A percentile compares a stretch with the other conserved stretches of the same genome.
These are phyloP conservation scores for Hassar affinis DNA, from an alignment of 2,113 vertebrate genomes.

Conservation along the genomic window DNA sequence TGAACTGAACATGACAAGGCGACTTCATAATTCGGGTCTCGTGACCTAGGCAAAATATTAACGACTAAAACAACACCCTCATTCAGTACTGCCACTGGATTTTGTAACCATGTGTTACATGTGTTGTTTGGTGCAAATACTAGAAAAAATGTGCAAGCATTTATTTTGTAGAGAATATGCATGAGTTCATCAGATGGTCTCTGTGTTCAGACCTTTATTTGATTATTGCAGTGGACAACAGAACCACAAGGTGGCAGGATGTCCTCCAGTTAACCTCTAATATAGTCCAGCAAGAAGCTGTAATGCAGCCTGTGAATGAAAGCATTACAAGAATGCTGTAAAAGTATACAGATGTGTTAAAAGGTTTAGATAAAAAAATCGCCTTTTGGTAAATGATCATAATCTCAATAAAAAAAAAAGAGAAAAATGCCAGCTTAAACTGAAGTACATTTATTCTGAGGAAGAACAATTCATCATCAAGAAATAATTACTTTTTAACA, in stretches of 20 bases:
- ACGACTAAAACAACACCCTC: not conserved
- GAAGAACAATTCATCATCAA: no score
- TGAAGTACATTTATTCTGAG: no score
- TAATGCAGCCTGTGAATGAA: not conserved
- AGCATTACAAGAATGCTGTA: not conserved
- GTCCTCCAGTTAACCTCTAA: constrained; percentile 29
- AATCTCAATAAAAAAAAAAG: no score
- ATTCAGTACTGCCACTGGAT: not conserved
- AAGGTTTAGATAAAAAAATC: no score
- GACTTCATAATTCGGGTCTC: not conserved
- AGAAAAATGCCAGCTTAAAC: no score
- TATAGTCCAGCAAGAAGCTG: constrained; percentile 7
- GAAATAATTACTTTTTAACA: no score
- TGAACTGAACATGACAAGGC: not conserved
- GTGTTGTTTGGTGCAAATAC: not conserved
- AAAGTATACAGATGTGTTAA: no score
- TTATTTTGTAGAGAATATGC: not conserved
- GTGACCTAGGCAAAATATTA: not conserved
- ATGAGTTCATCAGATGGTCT: not conserved
- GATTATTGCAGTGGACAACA: constrained; percentile 28
- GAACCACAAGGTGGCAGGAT: constrained; percentile 55
- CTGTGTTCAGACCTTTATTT: not conserved
- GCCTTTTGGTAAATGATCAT: no score
- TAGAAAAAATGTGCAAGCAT: not conserved
- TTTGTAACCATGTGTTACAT: not conserved